Evolutionary conservation across 2,888 invertebrate genomes (phyloP).

Genomic region (Ditula angustiorana): DNA sequence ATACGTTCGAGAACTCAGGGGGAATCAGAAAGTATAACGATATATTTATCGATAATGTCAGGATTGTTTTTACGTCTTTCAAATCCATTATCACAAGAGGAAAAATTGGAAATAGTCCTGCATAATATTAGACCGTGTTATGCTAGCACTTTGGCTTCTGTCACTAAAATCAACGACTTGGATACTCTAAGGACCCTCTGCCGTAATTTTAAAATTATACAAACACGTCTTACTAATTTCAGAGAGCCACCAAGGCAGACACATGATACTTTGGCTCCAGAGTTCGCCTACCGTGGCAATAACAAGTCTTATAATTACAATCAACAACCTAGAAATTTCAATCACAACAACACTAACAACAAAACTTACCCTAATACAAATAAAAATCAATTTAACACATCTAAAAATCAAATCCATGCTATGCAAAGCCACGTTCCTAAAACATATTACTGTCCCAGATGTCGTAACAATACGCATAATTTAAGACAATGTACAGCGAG

Average conservation of each 20-base stretch:
- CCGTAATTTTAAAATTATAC: slow-evolving; percentile 38
- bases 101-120: neutral
- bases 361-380: neutral
- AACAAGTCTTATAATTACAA: neutral
- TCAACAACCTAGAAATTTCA: neutral
- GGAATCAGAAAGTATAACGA: slow-evolving; percentile 36
- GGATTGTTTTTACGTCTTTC: slow-evolving; percentile 12
- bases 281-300: slow-evolving; percentile 25
- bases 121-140: slow-evolving; percentile 42
- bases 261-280: slow-evolving; percentile 38
- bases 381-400: neutral
- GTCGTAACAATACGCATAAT: slow-evolving; percentile 1
- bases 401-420: neutral
- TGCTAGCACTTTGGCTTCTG: slow-evolving; percentile 26
- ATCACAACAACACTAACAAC: neutral
- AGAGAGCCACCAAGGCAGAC: slow-evolving; percentile 28
- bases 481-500: neutral
- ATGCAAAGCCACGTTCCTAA: too few relatives aligned
- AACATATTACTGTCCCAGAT: neutral
- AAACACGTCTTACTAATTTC: slow-evolving; percentile 26
- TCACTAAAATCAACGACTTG: slow-evolving; percentile 8
- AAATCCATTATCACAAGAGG: neutral
- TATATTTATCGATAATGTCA: slow-evolving; percentile 1
- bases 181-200: slow-evolving; percentile 33
- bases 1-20: slow-evolving; percentile 1